Evolutionary conservation across 2,797 vertebrate genomes (phyloP).

Genomic region (Malurus leucopterus): DNA sequence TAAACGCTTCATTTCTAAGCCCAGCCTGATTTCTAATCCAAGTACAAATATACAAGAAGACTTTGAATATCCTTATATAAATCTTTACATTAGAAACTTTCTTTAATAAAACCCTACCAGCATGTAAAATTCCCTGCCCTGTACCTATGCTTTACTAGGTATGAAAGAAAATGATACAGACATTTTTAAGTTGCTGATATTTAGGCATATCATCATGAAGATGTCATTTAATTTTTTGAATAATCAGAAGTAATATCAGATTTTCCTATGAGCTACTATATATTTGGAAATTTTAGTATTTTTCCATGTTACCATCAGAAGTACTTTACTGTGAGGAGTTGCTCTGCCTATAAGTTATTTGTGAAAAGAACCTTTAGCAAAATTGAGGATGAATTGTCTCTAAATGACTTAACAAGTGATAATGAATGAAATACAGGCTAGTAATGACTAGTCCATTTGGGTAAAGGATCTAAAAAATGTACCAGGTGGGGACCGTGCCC

Average conservation of each 20-base stretch:
- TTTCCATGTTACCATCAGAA: not conserved
- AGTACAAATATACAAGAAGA: not conserved
- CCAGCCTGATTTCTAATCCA: not conserved
- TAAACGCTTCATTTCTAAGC: not conserved
- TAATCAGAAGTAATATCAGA: not conserved
- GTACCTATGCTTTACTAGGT: not conserved
- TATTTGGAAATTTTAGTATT: not conserved
- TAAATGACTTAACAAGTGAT: not conserved
- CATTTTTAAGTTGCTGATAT: not conserved
- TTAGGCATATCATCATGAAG: not conserved
- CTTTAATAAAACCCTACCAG: not conserved
- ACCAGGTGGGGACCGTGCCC: not conserved
- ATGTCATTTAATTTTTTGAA: not conserved
- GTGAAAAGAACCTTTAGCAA: not conserved
- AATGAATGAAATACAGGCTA: not conserved
- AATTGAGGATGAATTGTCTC: not conserved
- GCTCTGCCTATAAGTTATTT: not conserved
- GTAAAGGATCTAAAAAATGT: not conserved
- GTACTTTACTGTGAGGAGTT: not conserved
- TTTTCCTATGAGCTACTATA: not conserved
- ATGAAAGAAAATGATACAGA: not conserved
- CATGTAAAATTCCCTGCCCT: not conserved
- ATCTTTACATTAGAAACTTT: not conserved
- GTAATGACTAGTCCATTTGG: not conserved
- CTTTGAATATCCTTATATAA: not conserved